Percentiles rank a stretch among this genome's conserved stretches.
Evolutionary conservation across 2,113 vertebrate genomes (phyloP).

Genomic region (Bubo scandiacus): DNA sequence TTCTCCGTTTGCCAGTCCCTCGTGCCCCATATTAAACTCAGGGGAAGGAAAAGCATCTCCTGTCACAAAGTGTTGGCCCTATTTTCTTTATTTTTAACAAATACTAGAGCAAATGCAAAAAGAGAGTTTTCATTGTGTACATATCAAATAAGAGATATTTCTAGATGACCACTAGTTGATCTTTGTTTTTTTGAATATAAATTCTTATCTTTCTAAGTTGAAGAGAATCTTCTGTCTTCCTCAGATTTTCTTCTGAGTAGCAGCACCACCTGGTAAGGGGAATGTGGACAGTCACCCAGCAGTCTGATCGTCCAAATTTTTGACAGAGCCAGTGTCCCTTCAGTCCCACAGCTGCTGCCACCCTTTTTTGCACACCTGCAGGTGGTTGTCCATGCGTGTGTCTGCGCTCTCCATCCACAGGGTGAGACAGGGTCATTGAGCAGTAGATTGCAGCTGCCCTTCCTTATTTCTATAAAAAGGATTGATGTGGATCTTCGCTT

Average conservation of each 20-base stretch:
- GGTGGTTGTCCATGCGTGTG: rapidly evolving
- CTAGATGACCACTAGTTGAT: not conserved
- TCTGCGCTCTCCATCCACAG: not conserved
- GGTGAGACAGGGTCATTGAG: not conserved
- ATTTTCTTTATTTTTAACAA: not conserved
- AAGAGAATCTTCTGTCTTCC: not conserved
- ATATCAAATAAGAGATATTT: not conserved
- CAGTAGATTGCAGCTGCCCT: not conserved
- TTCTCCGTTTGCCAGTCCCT: not conserved
- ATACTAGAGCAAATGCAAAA: not conserved
- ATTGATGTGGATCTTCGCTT: not conserved
- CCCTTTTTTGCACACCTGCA: not conserved
- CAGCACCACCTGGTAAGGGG: not conserved
- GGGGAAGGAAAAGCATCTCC: not conserved
- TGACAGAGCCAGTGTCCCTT: not conserved
- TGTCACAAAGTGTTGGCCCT: rapidly evolving
- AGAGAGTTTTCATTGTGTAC: not conserved
- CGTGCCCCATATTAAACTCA: rapidly evolving
- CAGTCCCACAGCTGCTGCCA: not conserved
- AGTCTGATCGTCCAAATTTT: not conserved
- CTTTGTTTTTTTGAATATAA: not conserved
- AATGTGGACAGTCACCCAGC: not conserved
- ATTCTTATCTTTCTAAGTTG: not conserved
- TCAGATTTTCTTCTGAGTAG: not conserved
- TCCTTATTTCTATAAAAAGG: not conserved